Percentiles rank a stretch among this genome's conserved stretches.
These are phyloP conservation scores for Acrobasis consociella DNA, from an alignment of 2,888 invertebrate species.

Conservation along the genomic window DNA sequence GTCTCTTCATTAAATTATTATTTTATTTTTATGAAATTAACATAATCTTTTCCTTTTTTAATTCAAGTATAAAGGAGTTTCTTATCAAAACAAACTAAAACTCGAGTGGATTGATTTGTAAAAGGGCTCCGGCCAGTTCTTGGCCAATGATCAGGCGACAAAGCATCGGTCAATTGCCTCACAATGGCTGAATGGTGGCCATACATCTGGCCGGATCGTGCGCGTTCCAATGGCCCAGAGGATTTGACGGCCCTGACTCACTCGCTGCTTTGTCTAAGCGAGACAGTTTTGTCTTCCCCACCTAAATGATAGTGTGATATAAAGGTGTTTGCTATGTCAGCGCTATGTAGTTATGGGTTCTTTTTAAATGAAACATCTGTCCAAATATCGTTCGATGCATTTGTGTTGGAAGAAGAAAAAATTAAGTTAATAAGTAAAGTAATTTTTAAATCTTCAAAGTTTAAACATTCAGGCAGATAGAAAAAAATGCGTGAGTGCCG, in stretches of 20 bases:
- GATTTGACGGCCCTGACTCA: slow-evolving; percentile 74
- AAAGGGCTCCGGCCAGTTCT: slow-evolving; percentile 42
- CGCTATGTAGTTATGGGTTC: background rate
- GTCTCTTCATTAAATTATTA: too few species aligned
- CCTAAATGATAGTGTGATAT: slow-evolving; percentile 4
- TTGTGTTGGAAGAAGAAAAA: too few species aligned
- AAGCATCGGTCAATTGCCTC: slow-evolving; percentile 51
- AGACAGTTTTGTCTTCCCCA: slow-evolving; percentile 26
- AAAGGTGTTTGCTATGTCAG: background rate
- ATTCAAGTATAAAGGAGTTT: too few species aligned
- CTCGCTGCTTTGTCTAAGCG: slow-evolving; percentile 64
- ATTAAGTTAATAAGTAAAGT: too few species aligned
- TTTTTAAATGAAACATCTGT: slow-evolving; percentile 3
- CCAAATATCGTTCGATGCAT: background rate
- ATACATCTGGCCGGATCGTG: slow-evolving; percentile 76
- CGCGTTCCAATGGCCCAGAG: slow-evolving; percentile 64
- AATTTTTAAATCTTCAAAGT: too few species aligned
- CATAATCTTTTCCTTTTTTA: too few species aligned
- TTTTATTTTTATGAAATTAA: too few species aligned
- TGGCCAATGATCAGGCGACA: slow-evolving; percentile 37
- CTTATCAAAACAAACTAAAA: background rate
- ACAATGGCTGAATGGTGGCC: slow-evolving; percentile 39
- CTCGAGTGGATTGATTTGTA: slow-evolving; percentile 31
- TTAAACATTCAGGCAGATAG: too few species aligned
- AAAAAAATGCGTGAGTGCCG: too few species aligned